phyloP scores from a whole-genome alignment of 1,140 invertebrate genomes.

The Drosophila kohkoa region DNA sequence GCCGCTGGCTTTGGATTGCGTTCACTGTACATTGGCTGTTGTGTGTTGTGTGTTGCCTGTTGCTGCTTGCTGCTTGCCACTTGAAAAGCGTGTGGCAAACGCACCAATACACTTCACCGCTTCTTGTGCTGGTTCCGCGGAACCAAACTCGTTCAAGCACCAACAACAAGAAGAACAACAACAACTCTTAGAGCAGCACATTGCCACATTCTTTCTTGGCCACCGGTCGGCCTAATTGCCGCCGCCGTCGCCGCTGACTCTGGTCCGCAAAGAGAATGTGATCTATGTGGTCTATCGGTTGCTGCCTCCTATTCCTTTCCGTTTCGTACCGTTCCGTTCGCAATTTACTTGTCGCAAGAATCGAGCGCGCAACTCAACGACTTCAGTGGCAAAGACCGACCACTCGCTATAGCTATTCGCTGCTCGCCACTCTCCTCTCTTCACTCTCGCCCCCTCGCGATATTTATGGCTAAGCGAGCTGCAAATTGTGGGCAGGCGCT shows the following conservation, averaged over 20 bases:
- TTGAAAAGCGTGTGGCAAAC: conserved; percentile 66
- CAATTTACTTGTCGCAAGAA: conserved; percentile 48
- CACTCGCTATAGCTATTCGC: not conserved
- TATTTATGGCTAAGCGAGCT: conserved; percentile 67
- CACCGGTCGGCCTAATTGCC: conserved; percentile 38
- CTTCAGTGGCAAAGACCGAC: not conserved
- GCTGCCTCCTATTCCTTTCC: not conserved
- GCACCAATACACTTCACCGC: not conserved
- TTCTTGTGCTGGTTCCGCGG: conserved; percentile 58
- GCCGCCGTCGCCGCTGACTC: not conserved
- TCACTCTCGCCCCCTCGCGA: too few species aligned
- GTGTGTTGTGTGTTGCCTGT: conserved; percentile 36
- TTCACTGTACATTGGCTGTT: conserved; percentile 63
- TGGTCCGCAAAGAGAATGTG: conserved; percentile 47
- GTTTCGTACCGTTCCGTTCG: conserved; percentile 39
- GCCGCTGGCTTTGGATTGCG: conserved; percentile 32
- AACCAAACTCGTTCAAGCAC: conserved; percentile 71
- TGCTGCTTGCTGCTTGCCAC: conserved; percentile 49
- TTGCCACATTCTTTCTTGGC: conserved; percentile 50
- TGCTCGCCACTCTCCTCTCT: not conserved
- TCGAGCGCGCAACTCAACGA: conserved; percentile 25
- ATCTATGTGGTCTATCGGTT: not conserved
- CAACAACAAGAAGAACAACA: not conserved
- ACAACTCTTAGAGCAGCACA: not conserved
- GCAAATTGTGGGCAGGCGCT: conserved; percentile 66